A percentile compares a stretch with the other conserved stretches of the same genome.
These are phyloP conservation scores for Paradoxurus hermaphroditus DNA, from an alignment of 2,113 vertebrate species.

Conservation along the genomic window DNA sequence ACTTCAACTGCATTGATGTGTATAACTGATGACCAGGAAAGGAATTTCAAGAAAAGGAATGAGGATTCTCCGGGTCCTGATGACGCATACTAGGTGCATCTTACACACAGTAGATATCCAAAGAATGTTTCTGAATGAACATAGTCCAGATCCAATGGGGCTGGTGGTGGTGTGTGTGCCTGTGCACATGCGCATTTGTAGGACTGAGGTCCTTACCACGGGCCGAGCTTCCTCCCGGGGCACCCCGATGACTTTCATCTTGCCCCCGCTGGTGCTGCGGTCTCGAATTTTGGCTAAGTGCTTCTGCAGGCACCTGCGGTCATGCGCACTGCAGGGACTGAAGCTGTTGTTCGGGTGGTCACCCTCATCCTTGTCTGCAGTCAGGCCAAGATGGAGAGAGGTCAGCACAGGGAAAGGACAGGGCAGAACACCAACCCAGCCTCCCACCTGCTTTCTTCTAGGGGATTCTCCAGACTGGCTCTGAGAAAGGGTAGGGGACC, in stretches of 20 bases:
- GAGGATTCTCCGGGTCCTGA: not conserved
- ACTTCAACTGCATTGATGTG: not conserved
- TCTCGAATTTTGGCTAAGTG: constrained; percentile 84
- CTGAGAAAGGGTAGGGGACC: not conserved
- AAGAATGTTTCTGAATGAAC: not conserved
- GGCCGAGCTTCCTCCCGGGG: constrained; percentile 87
- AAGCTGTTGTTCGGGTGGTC: constrained; percentile 94
- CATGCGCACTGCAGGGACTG: constrained; percentile 91
- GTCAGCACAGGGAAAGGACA: not conserved
- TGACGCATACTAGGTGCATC: rapidly evolving
- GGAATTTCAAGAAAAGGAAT: not conserved
- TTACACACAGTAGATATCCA: not conserved
- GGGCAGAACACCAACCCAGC: not conserved
- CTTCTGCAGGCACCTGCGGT: constrained; percentile 93
- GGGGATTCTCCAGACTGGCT: not conserved
- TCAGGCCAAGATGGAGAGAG: not conserved
- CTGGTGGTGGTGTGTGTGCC: not conserved
- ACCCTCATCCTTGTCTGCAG: constrained; percentile 87
- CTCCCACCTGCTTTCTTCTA: not conserved
- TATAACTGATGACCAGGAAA: not conserved
- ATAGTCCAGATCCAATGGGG: not conserved
- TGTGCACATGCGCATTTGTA: not conserved
- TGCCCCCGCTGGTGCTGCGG: constrained; percentile 84
- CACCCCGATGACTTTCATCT: constrained; percentile 85
- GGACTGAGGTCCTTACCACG: constrained; percentile 76